Evolutionary conservation across 2,113 vertebrate species (phyloP).

Genomic region (Sphyrna mokarran): DNA sequence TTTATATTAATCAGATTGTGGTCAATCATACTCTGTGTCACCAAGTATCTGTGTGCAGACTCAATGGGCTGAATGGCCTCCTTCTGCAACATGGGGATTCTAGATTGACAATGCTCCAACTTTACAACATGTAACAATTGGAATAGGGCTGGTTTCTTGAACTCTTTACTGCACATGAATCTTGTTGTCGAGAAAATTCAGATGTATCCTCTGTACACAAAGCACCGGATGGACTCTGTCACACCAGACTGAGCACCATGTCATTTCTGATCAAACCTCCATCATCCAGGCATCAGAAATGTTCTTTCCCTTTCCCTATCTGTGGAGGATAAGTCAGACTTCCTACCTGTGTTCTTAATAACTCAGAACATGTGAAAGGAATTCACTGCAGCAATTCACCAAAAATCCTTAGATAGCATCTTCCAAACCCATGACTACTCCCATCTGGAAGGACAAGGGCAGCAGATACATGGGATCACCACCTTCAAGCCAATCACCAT

Average conservation of each 20-base stretch:
- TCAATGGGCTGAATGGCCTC: too few species aligned
- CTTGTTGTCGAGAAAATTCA: not conserved
- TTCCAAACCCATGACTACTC: too few species aligned
- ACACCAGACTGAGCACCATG: not conserved
- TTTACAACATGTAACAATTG: not conserved
- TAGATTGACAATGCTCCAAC: not conserved
- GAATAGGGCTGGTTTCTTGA: not conserved
- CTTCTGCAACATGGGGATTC: too few species aligned
- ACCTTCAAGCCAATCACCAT: too few species aligned
- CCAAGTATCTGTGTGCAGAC: too few species aligned
- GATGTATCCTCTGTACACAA: not conserved
- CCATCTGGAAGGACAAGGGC: too few species aligned
- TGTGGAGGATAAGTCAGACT: not conserved
- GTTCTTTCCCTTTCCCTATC: too few species aligned
- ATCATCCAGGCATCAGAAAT: not conserved
- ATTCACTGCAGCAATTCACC: too few species aligned
- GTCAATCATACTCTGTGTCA: not conserved
- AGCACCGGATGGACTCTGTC: not conserved
- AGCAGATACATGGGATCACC: too few species aligned
- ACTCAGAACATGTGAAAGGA: not conserved
- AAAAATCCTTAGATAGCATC: too few species aligned
- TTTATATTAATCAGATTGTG: not conserved
- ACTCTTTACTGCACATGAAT: not conserved
- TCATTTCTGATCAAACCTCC: not conserved
- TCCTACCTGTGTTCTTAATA: not conserved